A percentile compares a stretch with the other conserved stretches of the same genome.
These are phyloP conservation scores for Anaspis maculata DNA, from an alignment of 2,888 invertebrate genomes.

Conservation along the genomic window DNA sequence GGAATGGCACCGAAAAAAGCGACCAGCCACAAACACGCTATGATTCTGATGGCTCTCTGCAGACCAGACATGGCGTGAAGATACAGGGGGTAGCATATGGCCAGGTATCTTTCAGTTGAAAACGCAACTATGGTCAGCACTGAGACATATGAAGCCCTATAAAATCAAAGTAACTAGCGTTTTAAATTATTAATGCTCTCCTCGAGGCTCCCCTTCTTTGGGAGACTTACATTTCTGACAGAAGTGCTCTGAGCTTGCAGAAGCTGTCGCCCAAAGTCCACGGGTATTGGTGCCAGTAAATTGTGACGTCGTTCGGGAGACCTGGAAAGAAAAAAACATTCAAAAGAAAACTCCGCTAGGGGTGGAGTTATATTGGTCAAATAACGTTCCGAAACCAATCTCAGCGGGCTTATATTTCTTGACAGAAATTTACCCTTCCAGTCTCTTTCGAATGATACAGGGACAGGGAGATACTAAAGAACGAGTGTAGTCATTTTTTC, in stretches of 20 bases:
- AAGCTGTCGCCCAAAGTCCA: constrained; percentile 71
- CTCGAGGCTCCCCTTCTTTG: neutral
- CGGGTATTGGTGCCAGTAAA: constrained; percentile 85
- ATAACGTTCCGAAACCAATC: no score
- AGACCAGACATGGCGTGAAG: constrained; percentile 77
- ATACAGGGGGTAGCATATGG: constrained; percentile 82
- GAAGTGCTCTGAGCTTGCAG: constrained; percentile 73
- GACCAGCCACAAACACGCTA: constrained; percentile 67
- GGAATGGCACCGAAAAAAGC: constrained; percentile 69
- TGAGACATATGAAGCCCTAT: constrained; percentile 85
- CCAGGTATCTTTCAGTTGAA: constrained; percentile 82
- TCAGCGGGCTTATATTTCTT: no score
- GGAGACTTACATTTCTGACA: constrained; percentile 39
- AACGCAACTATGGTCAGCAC: constrained; percentile 88
- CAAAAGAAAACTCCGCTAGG: neutral
- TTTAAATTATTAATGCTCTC: neutral
- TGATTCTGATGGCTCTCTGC: constrained; percentile 71
- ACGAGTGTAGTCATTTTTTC: no score
- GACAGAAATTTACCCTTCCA: no score
- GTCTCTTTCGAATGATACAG: no score
- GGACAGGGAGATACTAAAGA: no score
- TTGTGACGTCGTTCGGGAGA: constrained; percentile 74
- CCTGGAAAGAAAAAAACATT: constrained; percentile 48
- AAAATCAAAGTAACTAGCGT: no score
- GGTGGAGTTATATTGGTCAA: neutral